Evolutionary conservation across 2,797 vertebrate genomes (phyloP).

Genomic region (Platyrinchus mystaceus): DNA sequence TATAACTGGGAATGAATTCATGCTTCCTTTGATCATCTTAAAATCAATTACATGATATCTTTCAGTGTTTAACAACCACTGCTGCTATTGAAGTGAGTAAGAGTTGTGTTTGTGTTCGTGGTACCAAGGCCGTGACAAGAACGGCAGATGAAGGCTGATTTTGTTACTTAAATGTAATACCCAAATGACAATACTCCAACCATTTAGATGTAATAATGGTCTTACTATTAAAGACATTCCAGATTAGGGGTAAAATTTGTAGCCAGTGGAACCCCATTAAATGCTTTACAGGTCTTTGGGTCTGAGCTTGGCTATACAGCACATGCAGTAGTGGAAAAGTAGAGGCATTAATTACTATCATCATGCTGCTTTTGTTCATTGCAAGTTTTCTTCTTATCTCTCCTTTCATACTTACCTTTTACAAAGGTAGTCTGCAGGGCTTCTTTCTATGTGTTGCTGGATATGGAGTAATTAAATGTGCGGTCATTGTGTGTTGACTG

Average conservation of each 20-base stretch:
- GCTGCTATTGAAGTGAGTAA: background rate
- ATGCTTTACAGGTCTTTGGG: background rate
- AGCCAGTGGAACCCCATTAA: background rate
- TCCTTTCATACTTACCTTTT: background rate
- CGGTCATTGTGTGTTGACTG: background rate
- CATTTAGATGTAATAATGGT: background rate
- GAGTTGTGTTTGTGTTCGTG: fast-evolving
- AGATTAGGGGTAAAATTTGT: background rate
- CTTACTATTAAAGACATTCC: background rate
- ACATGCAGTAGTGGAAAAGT: fast-evolving
- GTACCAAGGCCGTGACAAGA: background rate
- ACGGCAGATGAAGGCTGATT: background rate
- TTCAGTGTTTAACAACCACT: background rate
- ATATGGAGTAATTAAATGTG: background rate
- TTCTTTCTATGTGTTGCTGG: background rate
- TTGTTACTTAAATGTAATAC: background rate
- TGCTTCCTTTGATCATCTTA: background rate
- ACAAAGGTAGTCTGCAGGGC: background rate
- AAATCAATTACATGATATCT: background rate
- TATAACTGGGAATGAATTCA: background rate
- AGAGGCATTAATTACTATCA: background rate
- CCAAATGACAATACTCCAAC: background rate
- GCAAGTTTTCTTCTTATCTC: background rate
- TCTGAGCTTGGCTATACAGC: background rate
- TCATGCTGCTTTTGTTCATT: background rate